Percentiles rank a stretch among this genome's conserved stretches.
These are phyloP conservation scores for Mesorhabditis belari DNA, from an alignment of 2,888 invertebrate genomes.

Conservation along the genomic window DNA sequence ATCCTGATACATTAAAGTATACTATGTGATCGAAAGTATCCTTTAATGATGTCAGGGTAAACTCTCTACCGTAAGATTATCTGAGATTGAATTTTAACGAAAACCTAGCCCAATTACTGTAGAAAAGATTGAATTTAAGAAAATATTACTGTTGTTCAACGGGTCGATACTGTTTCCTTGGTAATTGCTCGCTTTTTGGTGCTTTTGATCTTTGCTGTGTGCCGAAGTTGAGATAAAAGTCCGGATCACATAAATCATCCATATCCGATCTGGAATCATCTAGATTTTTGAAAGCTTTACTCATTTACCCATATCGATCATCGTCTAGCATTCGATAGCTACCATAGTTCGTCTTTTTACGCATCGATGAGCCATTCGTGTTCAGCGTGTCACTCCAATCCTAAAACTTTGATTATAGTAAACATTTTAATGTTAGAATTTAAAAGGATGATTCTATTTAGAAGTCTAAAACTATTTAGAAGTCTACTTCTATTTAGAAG, in stretches of 20 bases:
- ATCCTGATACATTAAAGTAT: too few species aligned
- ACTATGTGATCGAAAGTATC: too few species aligned
- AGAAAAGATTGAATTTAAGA: too few species aligned
- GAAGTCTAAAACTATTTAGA: too few species aligned
- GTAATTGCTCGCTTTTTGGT: slow-evolving; percentile 37
- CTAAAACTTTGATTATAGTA: not conserved
- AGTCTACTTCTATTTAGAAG: too few species aligned
- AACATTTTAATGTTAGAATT: too few species aligned
- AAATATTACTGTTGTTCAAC: slow-evolving; percentile 13
- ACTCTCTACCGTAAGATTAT: too few species aligned
- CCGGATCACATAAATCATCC: slow-evolving; percentile 52
- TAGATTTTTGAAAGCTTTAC: not conserved
- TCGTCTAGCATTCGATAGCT: slow-evolving; percentile 31
- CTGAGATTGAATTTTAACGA: not conserved
- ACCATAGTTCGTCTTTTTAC: slow-evolving; percentile 20
- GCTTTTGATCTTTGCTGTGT: slow-evolving; percentile 19
- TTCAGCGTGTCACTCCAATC: not conserved
- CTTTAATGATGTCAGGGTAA: too few species aligned
- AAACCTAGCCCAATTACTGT: not conserved
- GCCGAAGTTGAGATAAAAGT: slow-evolving; percentile 48
- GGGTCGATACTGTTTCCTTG: slow-evolving; percentile 32
- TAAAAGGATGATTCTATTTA: too few species aligned
- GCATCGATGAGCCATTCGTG: not conserved
- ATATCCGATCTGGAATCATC: slow-evolving; percentile 39
- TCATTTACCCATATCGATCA: slow-evolving; percentile 15